Evolutionary conservation across 2,797 vertebrate species (phyloP).

Genomic region (Argyrosomus regius): DNA sequence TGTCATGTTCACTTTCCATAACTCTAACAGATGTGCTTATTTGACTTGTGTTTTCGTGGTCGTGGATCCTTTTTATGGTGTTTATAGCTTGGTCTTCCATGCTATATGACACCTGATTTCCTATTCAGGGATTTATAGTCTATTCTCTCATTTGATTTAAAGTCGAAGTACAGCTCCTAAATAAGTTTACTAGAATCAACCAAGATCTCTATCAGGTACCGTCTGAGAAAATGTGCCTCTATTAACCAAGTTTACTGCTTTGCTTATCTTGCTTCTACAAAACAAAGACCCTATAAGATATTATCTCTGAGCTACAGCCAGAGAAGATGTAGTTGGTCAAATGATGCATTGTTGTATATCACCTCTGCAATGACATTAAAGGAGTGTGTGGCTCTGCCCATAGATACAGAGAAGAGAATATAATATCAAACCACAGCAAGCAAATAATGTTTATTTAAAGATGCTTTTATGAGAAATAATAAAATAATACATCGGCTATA

Average conservation of each 20-base stretch:
- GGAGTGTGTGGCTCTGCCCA: slow-evolving; percentile 6
- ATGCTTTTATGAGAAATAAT: background rate
- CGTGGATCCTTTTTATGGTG: background rate
- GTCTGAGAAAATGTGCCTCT: slow-evolving; percentile 1
- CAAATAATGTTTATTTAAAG: background rate
- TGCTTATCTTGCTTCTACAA: slow-evolving; percentile 44
- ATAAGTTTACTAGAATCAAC: slow-evolving; percentile 5
- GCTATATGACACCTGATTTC: background rate
- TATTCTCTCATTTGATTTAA: slow-evolving; percentile 1
- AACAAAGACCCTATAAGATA: slow-evolving; percentile 13
- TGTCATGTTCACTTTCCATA: slow-evolving; percentile 25
- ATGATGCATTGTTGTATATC: slow-evolving; percentile 15
- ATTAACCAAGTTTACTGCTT: slow-evolving; percentile 38
- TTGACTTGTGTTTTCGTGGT: background rate
- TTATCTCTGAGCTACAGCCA: slow-evolving; percentile 22
- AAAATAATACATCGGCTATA: background rate
- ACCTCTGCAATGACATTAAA: slow-evolving; percentile 17
- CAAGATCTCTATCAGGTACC: slow-evolving; percentile 10
- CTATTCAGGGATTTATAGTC: background rate
- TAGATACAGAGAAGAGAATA: slow-evolving; percentile 7
- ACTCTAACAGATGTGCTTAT: background rate
- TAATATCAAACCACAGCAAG: background rate
- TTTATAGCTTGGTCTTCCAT: background rate
- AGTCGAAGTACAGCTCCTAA: background rate
- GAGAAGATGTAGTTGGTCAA: slow-evolving; percentile 23